phyloP scores from a whole-genome alignment of 2,888 invertebrate genomes.

The Heteropelma amictum region DNA sequence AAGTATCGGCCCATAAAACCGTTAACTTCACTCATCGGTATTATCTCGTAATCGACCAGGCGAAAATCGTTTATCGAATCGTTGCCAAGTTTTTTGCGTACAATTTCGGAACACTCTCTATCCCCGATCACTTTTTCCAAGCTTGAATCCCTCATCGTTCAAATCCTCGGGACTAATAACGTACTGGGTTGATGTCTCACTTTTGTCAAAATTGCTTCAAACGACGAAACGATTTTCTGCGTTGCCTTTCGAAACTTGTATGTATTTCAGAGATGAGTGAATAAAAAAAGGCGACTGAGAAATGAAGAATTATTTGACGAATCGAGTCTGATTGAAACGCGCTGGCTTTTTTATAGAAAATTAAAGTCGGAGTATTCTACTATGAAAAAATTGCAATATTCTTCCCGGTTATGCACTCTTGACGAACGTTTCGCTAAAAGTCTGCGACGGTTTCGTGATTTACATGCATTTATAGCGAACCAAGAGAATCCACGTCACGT shows the following conservation, averaged over 20 bases:
- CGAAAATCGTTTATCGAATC: conserved; percentile 67
- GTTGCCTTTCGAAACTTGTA: too few species aligned
- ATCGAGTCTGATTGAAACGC: not conserved
- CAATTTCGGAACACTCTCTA: conserved; percentile 68
- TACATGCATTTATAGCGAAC: conserved; percentile 51
- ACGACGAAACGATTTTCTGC: too few species aligned
- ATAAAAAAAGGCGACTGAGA: too few species aligned
- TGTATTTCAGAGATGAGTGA: too few species aligned
- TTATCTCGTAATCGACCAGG: conserved; percentile 65
- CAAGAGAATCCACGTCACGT: conserved; percentile 57
- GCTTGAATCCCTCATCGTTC: conserved; percentile 43
- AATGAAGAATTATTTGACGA: conserved; percentile 7
- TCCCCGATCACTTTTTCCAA: conserved; percentile 62
- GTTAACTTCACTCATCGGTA: conserved; percentile 64
- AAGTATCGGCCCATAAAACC: conserved; percentile 72
- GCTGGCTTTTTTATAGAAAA: not conserved
- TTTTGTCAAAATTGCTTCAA: too few species aligned
- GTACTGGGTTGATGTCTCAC: too few species aligned
- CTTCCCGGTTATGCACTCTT: conserved; percentile 1
- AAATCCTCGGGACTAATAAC: not conserved
- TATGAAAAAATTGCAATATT: not conserved
- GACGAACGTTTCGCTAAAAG: conserved; percentile 14
- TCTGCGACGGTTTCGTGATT: conserved; percentile 54
- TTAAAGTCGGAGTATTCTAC: too few species aligned
- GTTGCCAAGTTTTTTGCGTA: conserved; percentile 64